Base-by-base conservation (phyloP, 2,113 vertebrate species). In the Stegostoma tigrinum region DNA sequence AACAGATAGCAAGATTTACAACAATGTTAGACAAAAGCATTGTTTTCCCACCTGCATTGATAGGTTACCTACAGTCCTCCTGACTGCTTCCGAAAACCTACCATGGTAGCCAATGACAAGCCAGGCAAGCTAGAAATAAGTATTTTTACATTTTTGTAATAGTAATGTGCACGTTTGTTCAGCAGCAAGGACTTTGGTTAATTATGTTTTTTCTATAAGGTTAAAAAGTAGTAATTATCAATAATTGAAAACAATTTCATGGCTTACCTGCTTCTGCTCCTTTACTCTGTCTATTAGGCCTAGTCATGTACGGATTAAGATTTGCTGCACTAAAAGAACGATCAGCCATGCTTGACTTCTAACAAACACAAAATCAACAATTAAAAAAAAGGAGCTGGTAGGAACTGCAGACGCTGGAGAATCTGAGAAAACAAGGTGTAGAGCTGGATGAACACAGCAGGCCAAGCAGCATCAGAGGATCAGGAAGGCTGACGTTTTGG, bases 281-380 rank as follows among this genome's bases (percentile, higher is more conserved):
- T 52, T 42, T 68, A 68, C 10, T 1, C 42, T 7, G 23, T 75
- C 45, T 45, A 27, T 70, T 45, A 6, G 94, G 94, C 45, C 94
- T 72, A 42, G 67, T 2, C 45, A 95, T 72, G 68, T 95, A 95
- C 52, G 94, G 67, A 27, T 95, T 95, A 72, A 95, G 23, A 52
- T 48, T 95, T 48, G 38, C n/a, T 75, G 94, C 68, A 95, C 68
- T 95, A 95, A 6, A 12, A 30, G 67, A 72, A 15, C 94, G 94
- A 70, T 95, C 94, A 45, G 19, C 42, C 45, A 34, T 30, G 30
- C 67, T 2, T 45, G 94, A 72, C 38, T 95, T 95, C 94, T 95
- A 95, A 95, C 45, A 52, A 52, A 95, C 72, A 24, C 38, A 95
- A 61, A 72, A 95, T 95, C 67, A 70, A 95, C 52, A 72, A 52